Evolutionary conservation across 2,797 vertebrate species (phyloP), one percentile per base, ranked within the genome.

Genomic region (Calcarius lapponicus): DNA sequence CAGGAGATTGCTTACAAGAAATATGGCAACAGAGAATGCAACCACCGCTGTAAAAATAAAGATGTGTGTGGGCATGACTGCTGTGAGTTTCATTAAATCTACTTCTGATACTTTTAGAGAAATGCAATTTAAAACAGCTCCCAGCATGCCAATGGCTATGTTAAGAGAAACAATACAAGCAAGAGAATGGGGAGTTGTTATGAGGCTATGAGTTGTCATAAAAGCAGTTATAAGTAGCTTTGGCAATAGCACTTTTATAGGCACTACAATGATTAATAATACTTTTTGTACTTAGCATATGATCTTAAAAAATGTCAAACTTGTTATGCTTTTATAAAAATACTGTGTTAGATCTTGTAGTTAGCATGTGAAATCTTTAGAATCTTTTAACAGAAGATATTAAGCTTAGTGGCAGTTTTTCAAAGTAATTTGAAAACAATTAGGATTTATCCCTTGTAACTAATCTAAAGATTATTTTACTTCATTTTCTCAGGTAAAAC

Each of bases 11-110:
- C 58, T 64, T 95, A 80, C 83, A 97, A 93, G 94, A 98, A 97
- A 94, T 80, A 75, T 36, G 97, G 96, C 73, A 99, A 98, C 94
- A 98, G 99, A 97, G 97, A 98, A 81, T 99, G 99, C 96, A 98
- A 98, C 97, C 99, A 99, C 96, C 98, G 98, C 86, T 99, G 99
- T 97, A 99, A 98, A 98, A 99, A 99, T 95, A 99, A 99, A 97
- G 98, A 98, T 57, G 81, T 96, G 20, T 99, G 99, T 98, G 99
- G 98, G 69, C 99, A 99, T 65, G 99, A 99, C 75, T 99, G 99
- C 96, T 99, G 99, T 99, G 95, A 99, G 99, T 99, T 94, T 81
- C 70, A 82, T 92, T 82, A 90, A 86, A 86, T 75, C 71, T 92
- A 48, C 80, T 96, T 95, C 61, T 89, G 36, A 54, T 78, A 66